Percentiles rank a stretch among this genome's conserved stretches.
phyloP scores from a whole-genome alignment of 2,113 vertebrate genomes.

The Chlorocebus sabaeus region DNA sequence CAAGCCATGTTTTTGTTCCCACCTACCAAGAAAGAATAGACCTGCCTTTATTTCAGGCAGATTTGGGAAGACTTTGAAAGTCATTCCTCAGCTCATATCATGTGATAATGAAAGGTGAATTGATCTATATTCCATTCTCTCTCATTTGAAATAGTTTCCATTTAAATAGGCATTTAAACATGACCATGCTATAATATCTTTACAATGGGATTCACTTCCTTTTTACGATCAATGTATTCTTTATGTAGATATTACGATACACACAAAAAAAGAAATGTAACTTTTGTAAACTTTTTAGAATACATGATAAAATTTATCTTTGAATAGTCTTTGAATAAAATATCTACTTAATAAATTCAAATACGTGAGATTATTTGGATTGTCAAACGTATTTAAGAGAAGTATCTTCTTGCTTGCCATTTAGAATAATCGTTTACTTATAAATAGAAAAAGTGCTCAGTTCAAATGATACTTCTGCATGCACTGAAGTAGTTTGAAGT shows the following conservation, averaged over 20 bases:
- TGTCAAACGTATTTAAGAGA: neutral
- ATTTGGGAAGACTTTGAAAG: constrained; percentile 35
- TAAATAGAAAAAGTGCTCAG: neutral
- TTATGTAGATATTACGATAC: neutral
- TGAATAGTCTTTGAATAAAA: neutral
- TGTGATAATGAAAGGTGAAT: constrained; percentile 35
- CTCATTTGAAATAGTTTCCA: constrained; percentile 34
- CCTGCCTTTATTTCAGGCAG: constrained; percentile 30
- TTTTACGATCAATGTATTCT: neutral
- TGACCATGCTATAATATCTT: neutral
- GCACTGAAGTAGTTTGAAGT: neutral
- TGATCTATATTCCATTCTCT: neutral
- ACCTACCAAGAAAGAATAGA: neutral
- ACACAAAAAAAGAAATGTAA: neutral
- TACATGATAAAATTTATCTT: neutral
- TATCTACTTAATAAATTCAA: neutral
- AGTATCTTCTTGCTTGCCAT: neutral
- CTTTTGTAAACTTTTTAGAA: neutral
- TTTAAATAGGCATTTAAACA: constrained; percentile 50
- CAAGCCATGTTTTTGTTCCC: neutral
- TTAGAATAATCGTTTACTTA: constrained; percentile 29
- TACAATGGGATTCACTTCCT: constrained; percentile 2
- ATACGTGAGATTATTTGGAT: neutral
- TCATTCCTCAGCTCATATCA: neutral
- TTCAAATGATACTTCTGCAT: neutral